A percentile compares a stretch with the other conserved stretches of the same genome.
These are phyloP conservation scores for Rattus rattus DNA, from an alignment of 2,113 vertebrate genomes.

Conservation along the genomic window DNA sequence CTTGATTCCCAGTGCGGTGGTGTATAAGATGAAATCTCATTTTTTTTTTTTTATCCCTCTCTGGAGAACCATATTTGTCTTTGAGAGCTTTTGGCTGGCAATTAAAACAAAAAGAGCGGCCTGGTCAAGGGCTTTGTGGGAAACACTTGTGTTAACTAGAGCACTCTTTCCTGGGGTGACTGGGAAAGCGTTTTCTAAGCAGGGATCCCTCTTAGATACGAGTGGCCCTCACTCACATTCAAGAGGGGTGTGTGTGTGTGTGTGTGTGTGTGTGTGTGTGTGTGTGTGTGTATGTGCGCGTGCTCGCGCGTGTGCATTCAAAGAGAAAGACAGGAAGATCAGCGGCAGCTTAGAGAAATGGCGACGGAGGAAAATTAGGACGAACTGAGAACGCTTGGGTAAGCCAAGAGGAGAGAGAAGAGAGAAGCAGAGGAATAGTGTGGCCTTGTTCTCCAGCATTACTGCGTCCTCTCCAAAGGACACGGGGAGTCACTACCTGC, in stretches of 20 bases:
- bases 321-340: background rate
- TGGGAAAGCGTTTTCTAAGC: background rate
- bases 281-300: background rate
- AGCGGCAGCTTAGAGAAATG: background rate
- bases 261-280: background rate
- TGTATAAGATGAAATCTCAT: background rate
- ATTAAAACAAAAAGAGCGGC: conserved; percentile 13
- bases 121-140: background rate
- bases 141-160: background rate
- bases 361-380: background rate
- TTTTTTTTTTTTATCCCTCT: background rate
- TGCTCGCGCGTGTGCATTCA: background rate
- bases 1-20: background rate
- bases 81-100: conserved; percentile 18
- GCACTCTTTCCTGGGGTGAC: background rate
- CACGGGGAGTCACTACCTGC: background rate
- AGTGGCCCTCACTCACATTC: accelerated
- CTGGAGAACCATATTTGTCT: conserved; percentile 4
- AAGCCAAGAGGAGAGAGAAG: background rate
- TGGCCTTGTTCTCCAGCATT: accelerated
- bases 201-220: background rate
- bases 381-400: background rate
- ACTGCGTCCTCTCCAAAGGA: no score
- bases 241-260: no score
- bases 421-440: background rate